Percentiles rank a stretch among this genome's conserved stretches.
phyloP scores from a whole-genome alignment of 2,888 invertebrate species.

The Drosophila nigricruria region DNA sequence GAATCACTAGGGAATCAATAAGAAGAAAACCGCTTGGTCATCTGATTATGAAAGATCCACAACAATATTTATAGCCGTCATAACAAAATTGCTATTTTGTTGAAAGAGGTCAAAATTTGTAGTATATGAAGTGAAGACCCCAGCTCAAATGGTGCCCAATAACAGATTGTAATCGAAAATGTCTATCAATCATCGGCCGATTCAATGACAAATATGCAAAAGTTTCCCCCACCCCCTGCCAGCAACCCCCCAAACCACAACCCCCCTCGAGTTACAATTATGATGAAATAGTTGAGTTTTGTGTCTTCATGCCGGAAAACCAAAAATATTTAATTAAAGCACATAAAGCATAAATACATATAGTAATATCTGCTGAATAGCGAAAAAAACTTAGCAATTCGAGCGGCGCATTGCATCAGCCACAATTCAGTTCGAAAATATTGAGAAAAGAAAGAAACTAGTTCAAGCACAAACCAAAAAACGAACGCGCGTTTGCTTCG shows the following conservation, averaged over 20 bases:
- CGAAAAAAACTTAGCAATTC: slow-evolving; percentile 30
- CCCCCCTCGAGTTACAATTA: not conserved
- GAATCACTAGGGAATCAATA: not conserved
- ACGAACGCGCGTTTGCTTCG: slow-evolving; percentile 2
- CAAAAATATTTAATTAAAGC: slow-evolving; percentile 12
- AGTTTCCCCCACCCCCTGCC: not conserved
- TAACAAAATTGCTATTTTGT: not conserved
- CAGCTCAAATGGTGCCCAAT: not conserved
- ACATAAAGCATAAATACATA: not conserved
- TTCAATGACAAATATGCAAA: slow-evolving; percentile 10
- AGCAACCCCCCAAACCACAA: not conserved
- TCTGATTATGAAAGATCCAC: not conserved
- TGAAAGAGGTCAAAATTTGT: slow-evolving; percentile 5
- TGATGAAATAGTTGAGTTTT: slow-evolving; percentile 41
- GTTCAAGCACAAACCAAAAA: slow-evolving; percentile 52
- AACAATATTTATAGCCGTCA: slow-evolving; percentile 2
- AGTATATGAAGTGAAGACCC: not conserved
- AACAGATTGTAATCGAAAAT: slow-evolving; percentile 15
- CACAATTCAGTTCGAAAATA: slow-evolving; percentile 19
- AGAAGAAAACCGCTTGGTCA: not conserved
- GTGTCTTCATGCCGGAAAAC: slow-evolving; percentile 44
- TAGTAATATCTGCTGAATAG: slow-evolving; percentile 6
- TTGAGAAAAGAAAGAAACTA: slow-evolving; percentile 36
- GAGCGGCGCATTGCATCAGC: slow-evolving; percentile 48
- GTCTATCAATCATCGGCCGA: slow-evolving; percentile 9